These are phyloP conservation scores for Drosophila auraria DNA, from an alignment of 1,140 invertebrate genomes.

Conservation along the genomic window DNA sequence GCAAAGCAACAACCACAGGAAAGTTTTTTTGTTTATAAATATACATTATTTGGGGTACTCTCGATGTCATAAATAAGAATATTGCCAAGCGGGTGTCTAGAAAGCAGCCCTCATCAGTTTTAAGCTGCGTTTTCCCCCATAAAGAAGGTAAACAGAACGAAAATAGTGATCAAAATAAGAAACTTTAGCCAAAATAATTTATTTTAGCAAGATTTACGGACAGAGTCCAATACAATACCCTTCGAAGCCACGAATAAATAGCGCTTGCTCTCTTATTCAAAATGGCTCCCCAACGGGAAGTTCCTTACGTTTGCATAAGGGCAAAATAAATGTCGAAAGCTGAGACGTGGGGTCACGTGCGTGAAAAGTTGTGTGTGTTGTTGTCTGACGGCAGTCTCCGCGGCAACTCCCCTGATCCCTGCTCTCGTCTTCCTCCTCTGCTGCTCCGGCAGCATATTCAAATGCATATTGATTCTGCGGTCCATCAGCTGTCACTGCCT, in stretches of 20 bases:
- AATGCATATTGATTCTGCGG: slow-evolving; percentile 82
- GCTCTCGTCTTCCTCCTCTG: background rate
- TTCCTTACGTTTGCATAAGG: slow-evolving; percentile 22
- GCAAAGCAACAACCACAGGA: too few species aligned
- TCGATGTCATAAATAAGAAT: background rate
- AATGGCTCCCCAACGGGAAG: slow-evolving; percentile 40
- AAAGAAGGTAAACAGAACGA: background rate
- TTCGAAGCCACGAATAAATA: slow-evolving; percentile 33
- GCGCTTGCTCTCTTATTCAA: slow-evolving; percentile 33
- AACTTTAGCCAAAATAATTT: slow-evolving; percentile 12
- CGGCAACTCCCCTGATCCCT: background rate
- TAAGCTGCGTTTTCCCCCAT: background rate
- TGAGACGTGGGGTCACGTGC: slow-evolving; percentile 66
- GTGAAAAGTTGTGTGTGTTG: slow-evolving; percentile 53
- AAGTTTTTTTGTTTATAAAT: too few species aligned
- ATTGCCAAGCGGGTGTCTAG: background rate
- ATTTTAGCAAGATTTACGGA: background rate
- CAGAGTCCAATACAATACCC: slow-evolving; percentile 7
- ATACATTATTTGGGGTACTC: too few species aligned
- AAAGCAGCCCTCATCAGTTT: background rate
- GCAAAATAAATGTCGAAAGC: slow-evolving; percentile 44
- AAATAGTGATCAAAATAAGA: background rate
- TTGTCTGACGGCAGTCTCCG: slow-evolving; percentile 14
- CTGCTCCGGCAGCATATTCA: slow-evolving; percentile 56
- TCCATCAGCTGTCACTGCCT: slow-evolving; percentile 47